These are phyloP conservation scores for Druon quercuslanigerum DNA, from an alignment of 1,140 invertebrate genomes.

Conservation along the genomic window DNA sequence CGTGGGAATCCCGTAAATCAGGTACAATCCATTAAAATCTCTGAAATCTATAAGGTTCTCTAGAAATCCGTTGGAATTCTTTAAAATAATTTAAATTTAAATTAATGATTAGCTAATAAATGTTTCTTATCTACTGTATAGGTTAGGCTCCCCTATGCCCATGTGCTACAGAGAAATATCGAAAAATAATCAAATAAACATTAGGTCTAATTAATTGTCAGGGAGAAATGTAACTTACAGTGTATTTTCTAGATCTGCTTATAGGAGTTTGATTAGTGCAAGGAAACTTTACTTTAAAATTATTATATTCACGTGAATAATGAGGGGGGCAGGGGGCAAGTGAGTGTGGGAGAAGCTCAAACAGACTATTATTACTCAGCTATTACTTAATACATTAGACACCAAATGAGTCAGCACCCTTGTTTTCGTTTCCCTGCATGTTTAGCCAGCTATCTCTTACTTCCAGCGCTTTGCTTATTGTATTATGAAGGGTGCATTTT, in stretches of 20 bases:
- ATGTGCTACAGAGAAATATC: too few species aligned
- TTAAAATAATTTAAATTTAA: too few species aligned
- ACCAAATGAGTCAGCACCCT: constrained; percentile 6
- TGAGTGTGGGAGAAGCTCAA: neutral
- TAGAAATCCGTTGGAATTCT: too few species aligned
- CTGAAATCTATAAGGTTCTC: too few species aligned
- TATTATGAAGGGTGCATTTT: neutral
- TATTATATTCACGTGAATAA: neutral
- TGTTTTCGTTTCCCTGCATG: neutral
- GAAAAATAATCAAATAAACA: too few species aligned
- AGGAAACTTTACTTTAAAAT: neutral
- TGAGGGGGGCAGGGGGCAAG: neutral
- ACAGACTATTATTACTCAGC: neutral
- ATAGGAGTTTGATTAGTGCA: neutral
- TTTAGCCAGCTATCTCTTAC: neutral
- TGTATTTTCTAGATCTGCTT: neutral
- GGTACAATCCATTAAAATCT: too few species aligned
- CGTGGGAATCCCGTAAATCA: too few species aligned
- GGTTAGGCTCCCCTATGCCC: too few species aligned
- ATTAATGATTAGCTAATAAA: too few species aligned
- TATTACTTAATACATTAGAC: neutral
- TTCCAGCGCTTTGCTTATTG: neutral
- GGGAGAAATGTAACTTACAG: too few species aligned
- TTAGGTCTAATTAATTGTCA: too few species aligned
- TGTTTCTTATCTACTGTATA: too few species aligned